Conservation (phyloP, 2,888 invertebrate species). For the Protodeltote pygarga region DNA sequence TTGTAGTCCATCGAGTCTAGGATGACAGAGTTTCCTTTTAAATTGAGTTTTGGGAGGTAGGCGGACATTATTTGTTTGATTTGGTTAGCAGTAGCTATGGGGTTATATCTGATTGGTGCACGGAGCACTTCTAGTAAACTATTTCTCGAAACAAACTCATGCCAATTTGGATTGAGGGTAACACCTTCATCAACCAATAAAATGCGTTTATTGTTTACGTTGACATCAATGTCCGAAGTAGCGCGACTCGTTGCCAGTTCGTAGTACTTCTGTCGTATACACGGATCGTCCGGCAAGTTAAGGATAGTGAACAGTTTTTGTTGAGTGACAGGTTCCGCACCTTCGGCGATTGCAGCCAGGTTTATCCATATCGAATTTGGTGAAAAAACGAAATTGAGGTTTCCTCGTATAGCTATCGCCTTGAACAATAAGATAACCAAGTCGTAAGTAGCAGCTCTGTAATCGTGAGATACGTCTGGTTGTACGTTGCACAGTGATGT, state of each 20-base stretch:
- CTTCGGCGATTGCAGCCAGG: slow-evolving; percentile 43
- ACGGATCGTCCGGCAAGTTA: slow-evolving; percentile 41
- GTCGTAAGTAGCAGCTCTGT: slow-evolving; percentile 11
- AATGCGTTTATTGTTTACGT: slow-evolving; percentile 32
- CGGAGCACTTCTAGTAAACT: slow-evolving; percentile 23
- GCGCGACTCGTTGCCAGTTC: slow-evolving; percentile 25
- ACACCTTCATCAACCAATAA: slow-evolving; percentile 44
- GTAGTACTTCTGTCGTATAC: slow-evolving; percentile 42
- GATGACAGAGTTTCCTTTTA: slow-evolving; percentile 48
- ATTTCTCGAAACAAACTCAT: slow-evolving; percentile 27
- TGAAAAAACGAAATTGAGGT: slow-evolving; percentile 29
- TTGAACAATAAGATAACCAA: slow-evolving; percentile 6
- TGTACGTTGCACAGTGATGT: neutral
- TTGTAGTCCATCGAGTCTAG: slow-evolving; percentile 45
- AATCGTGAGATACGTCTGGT: slow-evolving; percentile 8
- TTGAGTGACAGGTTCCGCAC: slow-evolving; percentile 25
- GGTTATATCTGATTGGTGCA: slow-evolving; percentile 35
- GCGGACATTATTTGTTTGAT: slow-evolving; percentile 29
- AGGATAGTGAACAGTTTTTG: slow-evolving; percentile 42
- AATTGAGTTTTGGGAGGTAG: slow-evolving; percentile 19
- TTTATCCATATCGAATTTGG: slow-evolving; percentile 32
- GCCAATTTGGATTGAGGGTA: slow-evolving; percentile 40
- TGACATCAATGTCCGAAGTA: slow-evolving; percentile 20
- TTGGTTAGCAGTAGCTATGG: slow-evolving; percentile 10
- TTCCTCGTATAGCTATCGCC: neutral